A percentile compares a stretch with the other conserved stretches of the same genome.
These are phyloP conservation scores for Polyommatus icarus DNA, from an alignment of 2,888 invertebrate genomes.

Conservation along the genomic window DNA sequence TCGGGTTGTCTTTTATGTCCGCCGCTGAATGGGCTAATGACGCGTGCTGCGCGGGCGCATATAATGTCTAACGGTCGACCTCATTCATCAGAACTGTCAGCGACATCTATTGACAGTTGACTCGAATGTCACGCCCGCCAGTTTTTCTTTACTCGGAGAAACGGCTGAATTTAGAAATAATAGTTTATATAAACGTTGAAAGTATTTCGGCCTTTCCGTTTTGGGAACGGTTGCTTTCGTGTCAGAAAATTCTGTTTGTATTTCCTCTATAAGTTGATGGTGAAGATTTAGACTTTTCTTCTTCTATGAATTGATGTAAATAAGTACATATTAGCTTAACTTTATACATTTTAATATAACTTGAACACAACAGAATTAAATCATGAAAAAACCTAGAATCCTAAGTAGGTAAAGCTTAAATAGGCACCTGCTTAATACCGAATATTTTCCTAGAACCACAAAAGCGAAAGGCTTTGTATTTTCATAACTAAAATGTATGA, in stretches of 20 bases:
- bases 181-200: conserved; percentile 12
- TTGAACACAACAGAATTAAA: not conserved
- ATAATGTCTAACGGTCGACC: conserved; percentile 65
- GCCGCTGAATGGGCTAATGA: conserved; percentile 71
- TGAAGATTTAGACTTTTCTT: not conserved
- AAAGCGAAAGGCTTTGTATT: conserved; percentile 21
- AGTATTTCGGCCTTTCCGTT: conserved; percentile 20
- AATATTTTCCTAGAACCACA: not conserved
- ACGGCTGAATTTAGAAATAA: conserved; percentile 23
- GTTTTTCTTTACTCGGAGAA: conserved; percentile 34
- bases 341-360: not conserved
- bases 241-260: not conserved
- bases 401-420: not conserved
- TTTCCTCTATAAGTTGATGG: not conserved
- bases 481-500: conserved; percentile 35
- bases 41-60: conserved; percentile 46
- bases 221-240: not conserved
- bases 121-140: conserved; percentile 64
- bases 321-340: not conserved
- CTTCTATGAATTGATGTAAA: not conserved
- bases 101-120: conserved; percentile 76
- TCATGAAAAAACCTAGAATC: not conserved
- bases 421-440: not conserved
- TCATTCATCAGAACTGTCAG: conserved; percentile 76
- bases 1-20: conserved; percentile 72